Conservation (phyloP, 2,888 invertebrate genomes). For the Sinelater perroti region DNA sequence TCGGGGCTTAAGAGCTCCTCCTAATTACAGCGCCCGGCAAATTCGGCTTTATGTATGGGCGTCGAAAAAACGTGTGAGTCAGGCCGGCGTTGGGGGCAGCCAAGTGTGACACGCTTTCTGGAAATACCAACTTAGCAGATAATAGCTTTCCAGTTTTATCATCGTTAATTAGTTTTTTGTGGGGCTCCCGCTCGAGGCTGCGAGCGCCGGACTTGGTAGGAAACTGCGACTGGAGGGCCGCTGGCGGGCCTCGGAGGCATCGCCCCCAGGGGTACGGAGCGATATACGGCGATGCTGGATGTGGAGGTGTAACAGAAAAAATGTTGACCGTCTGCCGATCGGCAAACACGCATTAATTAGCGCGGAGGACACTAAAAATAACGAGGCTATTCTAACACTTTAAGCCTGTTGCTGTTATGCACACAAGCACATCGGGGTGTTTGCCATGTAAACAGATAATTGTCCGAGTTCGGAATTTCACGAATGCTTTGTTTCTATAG, state of each 20-base stretch:
- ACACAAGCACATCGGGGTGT: slow-evolving; percentile 12
- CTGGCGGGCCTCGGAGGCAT: no score
- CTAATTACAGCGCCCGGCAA: slow-evolving; percentile 19
- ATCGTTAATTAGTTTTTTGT: slow-evolving; percentile 23
- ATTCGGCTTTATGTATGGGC: slow-evolving; percentile 18
- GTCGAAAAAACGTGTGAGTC: slow-evolving; percentile 36
- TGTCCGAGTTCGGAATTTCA: slow-evolving; percentile 16
- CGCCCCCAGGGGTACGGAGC: no score
- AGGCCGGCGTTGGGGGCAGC: slow-evolving; percentile 27
- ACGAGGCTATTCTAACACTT: slow-evolving; percentile 19
- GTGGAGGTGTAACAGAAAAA: slow-evolving; percentile 9
- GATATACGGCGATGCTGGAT: no score
- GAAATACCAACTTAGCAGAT: slow-evolving; percentile 32
- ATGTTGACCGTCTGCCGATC: background rate
- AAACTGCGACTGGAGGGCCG: no score
- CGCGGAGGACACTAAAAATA: slow-evolving; percentile 13
- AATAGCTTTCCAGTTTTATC: slow-evolving; percentile 23
- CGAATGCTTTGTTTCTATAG: slow-evolving; percentile 21
- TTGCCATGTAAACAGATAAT: slow-evolving; percentile 26
- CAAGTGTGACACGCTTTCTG: slow-evolving; percentile 31
- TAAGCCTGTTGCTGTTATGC: slow-evolving; percentile 8
- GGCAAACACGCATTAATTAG: slow-evolving; percentile 10
- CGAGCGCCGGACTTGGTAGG: no score
- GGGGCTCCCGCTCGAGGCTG: background rate
- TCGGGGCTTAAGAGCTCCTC: slow-evolving; percentile 12